Conservation (phyloP, 2,797 vertebrate genomes). For the Xenopus petersii region DNA sequence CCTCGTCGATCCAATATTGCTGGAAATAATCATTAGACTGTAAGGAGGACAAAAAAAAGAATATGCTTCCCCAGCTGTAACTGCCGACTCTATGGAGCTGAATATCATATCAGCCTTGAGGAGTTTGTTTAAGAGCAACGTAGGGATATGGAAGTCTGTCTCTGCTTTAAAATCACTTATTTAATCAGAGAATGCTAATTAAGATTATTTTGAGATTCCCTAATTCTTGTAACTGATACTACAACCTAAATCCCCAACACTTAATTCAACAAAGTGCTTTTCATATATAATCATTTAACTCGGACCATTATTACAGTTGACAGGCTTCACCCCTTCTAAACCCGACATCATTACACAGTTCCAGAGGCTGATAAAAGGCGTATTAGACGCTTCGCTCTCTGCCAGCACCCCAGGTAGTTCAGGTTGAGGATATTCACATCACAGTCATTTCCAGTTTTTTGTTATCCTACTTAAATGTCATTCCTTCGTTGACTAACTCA, state of each 20-base stretch:
- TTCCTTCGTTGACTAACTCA: too few relatives aligned
- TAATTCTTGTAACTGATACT: conserved; percentile 1
- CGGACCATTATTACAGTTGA: conserved; percentile 21
- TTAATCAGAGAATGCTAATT: neutral
- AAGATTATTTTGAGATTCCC: neutral
- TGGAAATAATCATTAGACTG: conserved; percentile 62
- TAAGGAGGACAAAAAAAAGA: conserved; percentile 58
- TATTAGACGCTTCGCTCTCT: too few relatives aligned
- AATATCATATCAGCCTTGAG: conserved; percentile 68
- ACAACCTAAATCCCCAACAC: conserved; percentile 52
- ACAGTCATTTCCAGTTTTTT: too few relatives aligned
- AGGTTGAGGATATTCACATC: too few relatives aligned
- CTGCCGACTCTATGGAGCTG: conserved; percentile 46
- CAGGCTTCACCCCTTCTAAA: too few relatives aligned
- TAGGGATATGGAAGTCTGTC: neutral
- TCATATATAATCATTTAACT: too few relatives aligned
- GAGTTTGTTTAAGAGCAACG: conserved; percentile 56
- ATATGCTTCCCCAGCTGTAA: conserved; percentile 58
- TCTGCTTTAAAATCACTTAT: neutral
- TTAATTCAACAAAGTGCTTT: too few relatives aligned
- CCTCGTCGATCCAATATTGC: conserved; percentile 59
- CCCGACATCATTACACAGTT: neutral
- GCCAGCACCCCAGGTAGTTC: too few relatives aligned
- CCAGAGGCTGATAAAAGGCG: too few relatives aligned
- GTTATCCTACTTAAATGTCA: too few relatives aligned